Base-by-base conservation (phyloP, 2,888 invertebrate species). In the Dione vanillae region DNA sequence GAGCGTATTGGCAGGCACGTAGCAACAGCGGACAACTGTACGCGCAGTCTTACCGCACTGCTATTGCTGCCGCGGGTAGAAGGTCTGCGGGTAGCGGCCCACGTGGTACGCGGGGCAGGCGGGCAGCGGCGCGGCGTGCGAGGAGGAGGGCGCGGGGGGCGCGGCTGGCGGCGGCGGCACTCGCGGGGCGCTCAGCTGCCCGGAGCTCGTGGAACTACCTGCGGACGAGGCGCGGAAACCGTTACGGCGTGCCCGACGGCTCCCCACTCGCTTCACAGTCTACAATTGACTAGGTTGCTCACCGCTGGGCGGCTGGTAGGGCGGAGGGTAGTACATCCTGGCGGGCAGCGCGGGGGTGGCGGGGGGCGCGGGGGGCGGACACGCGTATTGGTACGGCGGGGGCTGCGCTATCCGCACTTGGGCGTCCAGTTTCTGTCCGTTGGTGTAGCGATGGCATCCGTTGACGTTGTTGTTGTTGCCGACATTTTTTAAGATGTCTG, bases 41-140 rank as follows among this genome's bases (percentile, higher is more conserved):
- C 9, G 47, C 47, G 16, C 47, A 3, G 27, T n/a, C 35, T 54
- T 54, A 62, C 51, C 52, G 40, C 20, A 20, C 19, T 64, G 67
- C 37, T 68, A 68, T 43, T 67, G 71, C 35, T 65, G 65, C 14
- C 59, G 56, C 19, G 49, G 59, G 47, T 65, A 71, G 65, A 51
- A 68, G 0, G 65, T 47, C 20, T 65, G 65, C 45, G 67, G 67
- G 41, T 68, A 71, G n/a, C 59, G 41, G 3, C 56, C 59, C 3
- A 59, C 20, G 19, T 51, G 14, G 61, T 71, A 71, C 20, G 67
- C 37, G 11, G 35, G 70, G 40, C 19, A 27, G 12, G 67, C 8
- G 41, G 59, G 43, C 35, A 47, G 19, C 6, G 49, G 43, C 20
- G 41, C 47, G 14, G 61, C 16, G 1, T 65, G 27, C 1, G 65